Conservation (phyloP, 2,888 invertebrate species). For the Anthrax anthrax region DNA sequence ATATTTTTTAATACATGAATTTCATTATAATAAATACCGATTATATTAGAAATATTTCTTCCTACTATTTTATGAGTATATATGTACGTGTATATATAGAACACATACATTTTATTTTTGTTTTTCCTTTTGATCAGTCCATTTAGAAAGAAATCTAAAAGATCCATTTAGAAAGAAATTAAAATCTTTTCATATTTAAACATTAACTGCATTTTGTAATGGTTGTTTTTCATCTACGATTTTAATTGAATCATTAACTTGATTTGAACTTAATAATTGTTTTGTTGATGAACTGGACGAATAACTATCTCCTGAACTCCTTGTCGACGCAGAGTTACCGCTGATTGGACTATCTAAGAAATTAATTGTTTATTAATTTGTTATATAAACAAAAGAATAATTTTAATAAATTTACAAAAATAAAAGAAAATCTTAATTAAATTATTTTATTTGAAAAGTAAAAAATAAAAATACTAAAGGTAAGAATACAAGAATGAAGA, state of each 20-base stretch:
- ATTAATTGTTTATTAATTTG: slow-evolving; percentile 21
- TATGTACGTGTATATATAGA: too few species aligned
- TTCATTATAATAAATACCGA: too few species aligned
- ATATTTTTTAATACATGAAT: too few species aligned
- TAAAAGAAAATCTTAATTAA: background rate
- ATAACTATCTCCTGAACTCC: slow-evolving; percentile 70
- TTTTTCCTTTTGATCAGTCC: too few species aligned
- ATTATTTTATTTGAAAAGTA: background rate
- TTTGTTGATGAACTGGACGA: slow-evolving; percentile 69
- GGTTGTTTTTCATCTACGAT: slow-evolving; percentile 25
- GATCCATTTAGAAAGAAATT: too few species aligned
- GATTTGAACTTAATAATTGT: slow-evolving; percentile 46
- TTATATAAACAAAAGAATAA: slow-evolving; percentile 15
- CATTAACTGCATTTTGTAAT: slow-evolving; percentile 30
- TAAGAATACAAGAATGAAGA: background rate
- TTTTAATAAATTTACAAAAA: background rate
- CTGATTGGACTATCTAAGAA: slow-evolving; percentile 50
- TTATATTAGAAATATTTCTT: too few species aligned
- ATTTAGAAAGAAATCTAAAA: too few species aligned
- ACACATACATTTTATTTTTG: too few species aligned
- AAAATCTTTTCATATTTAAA: too few species aligned
- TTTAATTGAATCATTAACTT: slow-evolving; percentile 21
- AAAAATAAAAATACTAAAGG: background rate
- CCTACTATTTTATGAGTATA: too few species aligned
- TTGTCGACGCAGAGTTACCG: slow-evolving; percentile 34